A percentile compares a stretch with the other conserved stretches of the same genome.
Evolutionary conservation across 2,797 vertebrate genomes (phyloP).

Genomic region (Cynopterus sphinx): DNA sequence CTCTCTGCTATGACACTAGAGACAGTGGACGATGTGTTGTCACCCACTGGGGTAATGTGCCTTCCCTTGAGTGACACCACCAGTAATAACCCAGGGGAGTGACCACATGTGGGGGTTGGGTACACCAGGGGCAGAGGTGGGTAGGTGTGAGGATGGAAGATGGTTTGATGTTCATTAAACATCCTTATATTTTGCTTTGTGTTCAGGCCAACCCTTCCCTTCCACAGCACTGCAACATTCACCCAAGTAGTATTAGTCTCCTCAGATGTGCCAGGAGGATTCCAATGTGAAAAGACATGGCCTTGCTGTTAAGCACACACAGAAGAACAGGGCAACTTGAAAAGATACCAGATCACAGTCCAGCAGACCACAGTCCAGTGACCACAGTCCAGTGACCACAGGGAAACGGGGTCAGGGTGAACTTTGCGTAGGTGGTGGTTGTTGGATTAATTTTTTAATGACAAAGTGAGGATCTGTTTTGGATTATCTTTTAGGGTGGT

Average conservation of each 20-base stretch:
- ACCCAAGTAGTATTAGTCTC: neutral
- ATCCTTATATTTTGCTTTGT: neutral
- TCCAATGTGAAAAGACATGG: accelerated
- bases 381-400: too few species aligned
- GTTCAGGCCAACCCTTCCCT: neutral
- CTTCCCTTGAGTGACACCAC: neutral
- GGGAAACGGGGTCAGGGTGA: neutral
- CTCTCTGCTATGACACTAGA: neutral
- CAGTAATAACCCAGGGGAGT: neutral
- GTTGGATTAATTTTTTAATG: neutral
- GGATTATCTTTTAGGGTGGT: neutral
- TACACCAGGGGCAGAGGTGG: neutral
- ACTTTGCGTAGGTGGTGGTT: neutral
- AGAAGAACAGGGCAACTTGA: neutral
- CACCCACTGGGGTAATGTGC: neutral
- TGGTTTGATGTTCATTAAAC: neutral
- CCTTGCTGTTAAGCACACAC: neutral
- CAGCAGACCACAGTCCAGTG: neutral
- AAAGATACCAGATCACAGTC: neutral
- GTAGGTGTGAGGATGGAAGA: neutral
- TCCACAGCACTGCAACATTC: neutral
- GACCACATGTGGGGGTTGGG: too few species aligned
- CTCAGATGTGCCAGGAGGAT: neutral
- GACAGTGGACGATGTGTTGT: neutral
- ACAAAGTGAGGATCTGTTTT: neutral